Conservation (phyloP, 2,888 invertebrate genomes). For the Poecilus cupreus region DNA sequence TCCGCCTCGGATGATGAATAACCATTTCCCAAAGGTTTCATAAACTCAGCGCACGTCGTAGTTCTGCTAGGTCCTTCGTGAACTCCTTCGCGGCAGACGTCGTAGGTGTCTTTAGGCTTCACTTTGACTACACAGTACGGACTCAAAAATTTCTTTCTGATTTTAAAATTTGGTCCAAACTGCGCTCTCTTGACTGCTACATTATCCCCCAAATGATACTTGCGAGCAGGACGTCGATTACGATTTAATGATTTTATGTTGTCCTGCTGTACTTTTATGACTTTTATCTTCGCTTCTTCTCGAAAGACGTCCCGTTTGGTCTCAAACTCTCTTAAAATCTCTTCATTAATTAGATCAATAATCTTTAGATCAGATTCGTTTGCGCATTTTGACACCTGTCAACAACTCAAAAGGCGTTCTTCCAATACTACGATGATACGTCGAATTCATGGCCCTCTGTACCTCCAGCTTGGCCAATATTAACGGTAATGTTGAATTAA, state of each 20-base stretch:
- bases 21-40: too few species aligned
- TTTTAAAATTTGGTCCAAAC: too few species aligned
- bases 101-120: too few species aligned
- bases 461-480: conserved; percentile 60
- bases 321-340: conserved; percentile 54
- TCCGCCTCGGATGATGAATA: too few species aligned
- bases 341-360: conserved; percentile 57
- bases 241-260: conserved; percentile 50
- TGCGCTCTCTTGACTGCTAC: conserved; percentile 65
- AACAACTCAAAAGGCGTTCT: conserved; percentile 62
- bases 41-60: too few species aligned
- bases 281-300: too few species aligned
- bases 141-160: too few species aligned
- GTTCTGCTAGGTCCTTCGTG: too few species aligned
- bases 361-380: conserved; percentile 60
- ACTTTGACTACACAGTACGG: too few species aligned
- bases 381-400: conserved; percentile 60
- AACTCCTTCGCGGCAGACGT: too few species aligned
- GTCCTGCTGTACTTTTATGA: conserved; percentile 60
- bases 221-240: conserved; percentile 50
- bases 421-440: conserved; percentile 60
- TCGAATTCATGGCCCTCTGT: conserved; percentile 64
- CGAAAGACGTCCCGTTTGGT: conserved; percentile 52
- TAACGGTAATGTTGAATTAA: conserved; percentile 59
- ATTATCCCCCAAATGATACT: conserved; percentile 62